Conservation (phyloP, 2,797 vertebrate species). For the Petrocephalus schoutedeni region DNA sequence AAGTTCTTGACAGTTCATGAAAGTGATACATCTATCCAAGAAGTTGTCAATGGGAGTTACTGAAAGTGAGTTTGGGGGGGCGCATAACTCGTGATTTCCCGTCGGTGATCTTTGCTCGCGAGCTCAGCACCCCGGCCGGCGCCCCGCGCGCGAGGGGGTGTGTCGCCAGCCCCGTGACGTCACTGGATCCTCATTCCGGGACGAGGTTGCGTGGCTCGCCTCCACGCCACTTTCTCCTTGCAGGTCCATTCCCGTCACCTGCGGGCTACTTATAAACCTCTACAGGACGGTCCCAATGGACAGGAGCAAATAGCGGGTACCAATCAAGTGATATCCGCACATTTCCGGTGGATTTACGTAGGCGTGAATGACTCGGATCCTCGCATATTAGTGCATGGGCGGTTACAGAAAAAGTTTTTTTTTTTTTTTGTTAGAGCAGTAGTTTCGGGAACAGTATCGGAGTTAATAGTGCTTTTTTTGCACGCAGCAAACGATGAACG, state of each 20-base stretch:
- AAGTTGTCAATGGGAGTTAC: not conserved
- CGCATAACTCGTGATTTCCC: not conserved
- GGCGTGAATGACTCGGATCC: conserved; percentile 1
- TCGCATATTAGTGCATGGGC: not conserved
- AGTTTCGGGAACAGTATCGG: not conserved
- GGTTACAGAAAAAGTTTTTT: not conserved
- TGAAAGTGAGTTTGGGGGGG: not conserved
- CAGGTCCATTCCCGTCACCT: too few species aligned
- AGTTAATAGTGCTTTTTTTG: not conserved
- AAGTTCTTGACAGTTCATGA: not conserved
- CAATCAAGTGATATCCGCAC: not conserved
- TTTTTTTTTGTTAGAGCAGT: not conserved
- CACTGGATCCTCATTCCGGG: conserved; percentile 13
- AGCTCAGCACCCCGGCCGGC: not conserved
- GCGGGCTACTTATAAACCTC: not conserved
- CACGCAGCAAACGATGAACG: not conserved
- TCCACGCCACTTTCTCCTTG: not conserved
- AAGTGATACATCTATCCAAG: not conserved
- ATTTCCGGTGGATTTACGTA: conserved; percentile 3
- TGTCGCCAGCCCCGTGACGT: conserved; percentile 16
- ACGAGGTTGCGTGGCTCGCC: not conserved
- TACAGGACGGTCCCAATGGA: not conserved
- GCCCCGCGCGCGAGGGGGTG: not conserved
- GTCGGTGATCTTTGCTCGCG: not conserved
- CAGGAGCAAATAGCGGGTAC: not conserved